phyloP scores from a whole-genome alignment of 2,113 vertebrate genomes.

The Callospermophilus lateralis region DNA sequence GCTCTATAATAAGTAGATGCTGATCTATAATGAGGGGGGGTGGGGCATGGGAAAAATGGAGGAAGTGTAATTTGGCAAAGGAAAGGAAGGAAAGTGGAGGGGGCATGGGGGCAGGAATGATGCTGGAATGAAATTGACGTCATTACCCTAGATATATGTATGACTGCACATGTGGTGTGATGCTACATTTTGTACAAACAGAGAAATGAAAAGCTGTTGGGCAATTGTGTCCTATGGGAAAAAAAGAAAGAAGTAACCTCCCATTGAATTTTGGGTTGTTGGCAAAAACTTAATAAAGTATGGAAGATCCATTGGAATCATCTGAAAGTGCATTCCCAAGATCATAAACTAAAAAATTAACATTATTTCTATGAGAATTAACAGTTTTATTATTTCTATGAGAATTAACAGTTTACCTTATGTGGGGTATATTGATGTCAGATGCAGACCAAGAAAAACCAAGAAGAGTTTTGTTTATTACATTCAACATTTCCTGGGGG shows the following conservation, averaged over 20 bases:
- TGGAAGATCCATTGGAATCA: neutral
- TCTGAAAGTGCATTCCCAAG: neutral
- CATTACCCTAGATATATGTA: too few species aligned
- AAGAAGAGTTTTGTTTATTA: neutral
- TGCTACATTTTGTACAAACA: too few species aligned
- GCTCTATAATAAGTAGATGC: too few species aligned
- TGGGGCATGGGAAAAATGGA: too few species aligned
- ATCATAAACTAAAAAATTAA: neutral
- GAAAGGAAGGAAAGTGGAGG: too few species aligned
- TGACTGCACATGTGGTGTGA: too few species aligned
- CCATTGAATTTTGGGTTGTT: neutral
- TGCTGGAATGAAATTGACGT: too few species aligned
- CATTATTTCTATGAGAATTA: neutral
- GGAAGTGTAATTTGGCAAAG: too few species aligned
- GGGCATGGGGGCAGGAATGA: too few species aligned
- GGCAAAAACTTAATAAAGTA: neutral
- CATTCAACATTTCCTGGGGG: neutral
- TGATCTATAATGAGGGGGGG: too few species aligned
- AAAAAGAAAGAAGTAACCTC: neutral
- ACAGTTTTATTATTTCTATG: neutral
- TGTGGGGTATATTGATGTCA: neutral
- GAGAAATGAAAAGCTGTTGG: too few species aligned
- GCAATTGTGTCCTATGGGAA: too few species aligned
- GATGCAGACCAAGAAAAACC: neutral
- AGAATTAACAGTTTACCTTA: neutral